Evolutionary conservation across 2,888 invertebrate species (phyloP), one percentile per base, ranked within the genome.

Genomic region (Drosophila prostipennis): DNA sequence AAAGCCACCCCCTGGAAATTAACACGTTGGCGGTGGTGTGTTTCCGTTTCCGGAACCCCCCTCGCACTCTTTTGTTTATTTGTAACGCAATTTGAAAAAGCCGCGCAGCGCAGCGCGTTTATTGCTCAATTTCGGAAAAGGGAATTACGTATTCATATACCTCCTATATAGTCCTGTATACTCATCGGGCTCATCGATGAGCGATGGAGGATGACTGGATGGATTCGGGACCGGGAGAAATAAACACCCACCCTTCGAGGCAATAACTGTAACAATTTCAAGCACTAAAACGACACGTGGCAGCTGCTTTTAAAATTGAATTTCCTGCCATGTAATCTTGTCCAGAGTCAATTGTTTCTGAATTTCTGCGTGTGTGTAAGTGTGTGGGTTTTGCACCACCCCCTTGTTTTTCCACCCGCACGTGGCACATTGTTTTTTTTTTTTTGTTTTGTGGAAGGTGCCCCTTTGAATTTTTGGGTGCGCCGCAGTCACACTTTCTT

Each of bases 231-330:
- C 19, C 19, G 19, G 19, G 19, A 19, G 19, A 19, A 19, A 19
- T 19, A 26, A 26, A 29, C 29, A 29, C 29, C 72, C 79, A 81
- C 63, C 63, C 34, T 34, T 49, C 45, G 0, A 10, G 46, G 46
- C 70, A 69, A 72, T 80, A 86, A 83, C 78, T 84, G 89, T 89
- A 80, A 90, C 90, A 89, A 79, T 90, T 89, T 90, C 79, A 87
- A 90, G 89, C 90, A 90, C 90, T 90, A 89, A 86, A 90, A 79
- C 73, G 91, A 91, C 91, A 91, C 91, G 91, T 91, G 91, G 87
- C 91, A 91, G 91, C 90, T 91, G 90, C 91, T 91, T 91, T 91
- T 90, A 84, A 91, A 90, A 91, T 91, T 91, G 91, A 91, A 91
- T 91, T 91, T 91, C 90, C 91, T 91, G 77, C 48, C 86, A 82